A percentile compares a stretch with the other conserved stretches of the same genome.
These are phyloP conservation scores for Leptobrachium ailaonicum DNA, from an alignment of 2,113 vertebrate species.

Conservation along the genomic window DNA sequence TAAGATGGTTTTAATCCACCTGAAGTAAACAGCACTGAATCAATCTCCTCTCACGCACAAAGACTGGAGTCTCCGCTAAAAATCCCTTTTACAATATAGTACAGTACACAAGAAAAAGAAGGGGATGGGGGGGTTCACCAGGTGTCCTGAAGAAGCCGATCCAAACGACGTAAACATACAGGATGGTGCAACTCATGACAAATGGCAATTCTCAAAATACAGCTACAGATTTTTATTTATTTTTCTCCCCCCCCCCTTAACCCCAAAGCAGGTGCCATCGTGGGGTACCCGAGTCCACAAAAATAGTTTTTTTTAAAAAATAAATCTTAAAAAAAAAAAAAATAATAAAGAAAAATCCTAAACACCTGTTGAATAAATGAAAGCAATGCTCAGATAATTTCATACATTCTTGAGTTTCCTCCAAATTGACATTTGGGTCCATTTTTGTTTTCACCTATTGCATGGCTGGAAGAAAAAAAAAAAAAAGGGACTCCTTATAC, in stretches of 20 bases:
- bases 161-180: constrained; percentile 86
- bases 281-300: constrained; percentile 74
- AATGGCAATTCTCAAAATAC: constrained; percentile 80
- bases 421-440: constrained; percentile 71
- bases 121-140: constrained; percentile 50
- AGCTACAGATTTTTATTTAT: constrained; percentile 67
- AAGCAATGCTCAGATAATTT: constrained; percentile 70
- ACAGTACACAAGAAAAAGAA: constrained; percentile 84
- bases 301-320: constrained; percentile 85
- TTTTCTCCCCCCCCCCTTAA: constrained; percentile 4
- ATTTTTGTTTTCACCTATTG: constrained; percentile 70
- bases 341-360: constrained; percentile 76
- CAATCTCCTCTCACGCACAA: constrained; percentile 75
- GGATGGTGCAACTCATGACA: constrained; percentile 86
- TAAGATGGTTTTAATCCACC: constrained; percentile 79
- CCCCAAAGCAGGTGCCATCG: constrained; percentile 10
- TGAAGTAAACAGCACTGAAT: constrained; percentile 93
- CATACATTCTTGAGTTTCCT: constrained; percentile 77
- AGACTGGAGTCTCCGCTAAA: constrained; percentile 92
- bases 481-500: constrained; percentile 65
- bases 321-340: constrained; percentile 83
- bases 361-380: constrained; percentile 76
- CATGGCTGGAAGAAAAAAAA: constrained; percentile 62
- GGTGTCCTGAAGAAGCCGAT: constrained; percentile 86
- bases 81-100: constrained; percentile 99